Percentiles rank a stretch among this genome's conserved stretches.
Evolutionary conservation across 1,140 invertebrate species (phyloP).

Genomic region (Andricus grossulariae): DNA sequence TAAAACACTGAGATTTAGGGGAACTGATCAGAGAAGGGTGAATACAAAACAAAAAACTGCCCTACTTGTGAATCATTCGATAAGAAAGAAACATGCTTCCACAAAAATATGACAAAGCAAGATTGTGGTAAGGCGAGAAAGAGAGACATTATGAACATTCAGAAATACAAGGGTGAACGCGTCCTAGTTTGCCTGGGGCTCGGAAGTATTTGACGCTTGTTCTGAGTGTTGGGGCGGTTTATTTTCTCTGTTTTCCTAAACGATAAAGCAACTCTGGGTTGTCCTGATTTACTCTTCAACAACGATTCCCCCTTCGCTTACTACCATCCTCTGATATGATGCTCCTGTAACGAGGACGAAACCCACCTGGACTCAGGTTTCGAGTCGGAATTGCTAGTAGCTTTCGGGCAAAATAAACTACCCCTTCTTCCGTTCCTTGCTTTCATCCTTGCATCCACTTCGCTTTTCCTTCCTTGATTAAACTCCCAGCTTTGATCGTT

Average conservation of each 20-base stretch:
- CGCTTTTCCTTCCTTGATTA: too few relatives aligned
- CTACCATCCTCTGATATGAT: too few relatives aligned
- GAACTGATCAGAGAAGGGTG: background rate
- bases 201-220: conserved; percentile 10
- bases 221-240: background rate
- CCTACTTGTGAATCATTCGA: background rate
- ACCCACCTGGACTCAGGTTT: too few relatives aligned
- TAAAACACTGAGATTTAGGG: background rate
- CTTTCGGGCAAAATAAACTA: too few relatives aligned
- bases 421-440: too few relatives aligned
- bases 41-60: background rate
- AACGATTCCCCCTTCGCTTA: too few relatives aligned
- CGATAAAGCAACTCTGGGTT: background rate
- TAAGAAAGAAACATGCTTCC: conserved; percentile 5
- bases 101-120: conserved; percentile 10
- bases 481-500: background rate
- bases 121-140: background rate
- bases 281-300: background rate
- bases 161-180: background rate
- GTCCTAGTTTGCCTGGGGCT: background rate
- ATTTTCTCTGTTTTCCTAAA: background rate
- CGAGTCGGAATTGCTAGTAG: too few relatives aligned
- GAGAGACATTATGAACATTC: background rate
- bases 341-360: too few relatives aligned
- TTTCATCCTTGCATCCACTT: too few relatives aligned